Percentiles rank a stretch among this genome's conserved stretches.
These are phyloP conservation scores for Lepidurus arcticus DNA, from an alignment of 1,140 invertebrate genomes.

Conservation along the genomic window DNA sequence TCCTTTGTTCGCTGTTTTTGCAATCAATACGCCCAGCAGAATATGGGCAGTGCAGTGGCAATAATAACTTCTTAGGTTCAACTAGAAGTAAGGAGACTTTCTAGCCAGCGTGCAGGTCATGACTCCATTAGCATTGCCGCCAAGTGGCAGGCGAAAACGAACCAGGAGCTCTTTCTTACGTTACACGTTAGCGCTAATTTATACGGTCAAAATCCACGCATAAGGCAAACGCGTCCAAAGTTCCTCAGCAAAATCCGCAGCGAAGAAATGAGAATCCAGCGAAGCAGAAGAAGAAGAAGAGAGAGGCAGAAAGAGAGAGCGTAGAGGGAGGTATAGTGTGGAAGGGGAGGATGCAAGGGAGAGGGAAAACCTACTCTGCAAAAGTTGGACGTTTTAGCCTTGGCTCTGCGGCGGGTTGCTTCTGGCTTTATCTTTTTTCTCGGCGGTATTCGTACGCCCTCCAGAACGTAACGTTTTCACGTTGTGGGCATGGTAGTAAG, in stretches of 20 bases:
- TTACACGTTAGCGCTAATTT: slow-evolving; percentile 19
- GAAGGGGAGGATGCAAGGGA: neutral
- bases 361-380: slow-evolving; percentile 17
- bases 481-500: slow-evolving; percentile 12
- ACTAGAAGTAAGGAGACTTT: neutral
- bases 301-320: neutral
- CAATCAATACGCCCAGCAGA: neutral
- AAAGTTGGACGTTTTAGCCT: slow-evolving; percentile 19
- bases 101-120: neutral
- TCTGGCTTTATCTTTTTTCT: slow-evolving; percentile 20
- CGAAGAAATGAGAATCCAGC: neutral
- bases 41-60: neutral
- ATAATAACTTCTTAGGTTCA: too few species aligned
- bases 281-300: neutral
- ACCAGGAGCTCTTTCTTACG: neutral
- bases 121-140: neutral
- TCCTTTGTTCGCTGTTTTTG: neutral
- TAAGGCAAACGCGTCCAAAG: slow-evolving; percentile 6
- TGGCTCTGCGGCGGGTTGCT: slow-evolving; percentile 10
- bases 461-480: neutral
- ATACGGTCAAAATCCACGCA: slow-evolving; percentile 19
- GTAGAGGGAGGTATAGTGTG: neutral
- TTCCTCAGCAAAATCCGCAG: slow-evolving; percentile 6
- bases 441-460: neutral
- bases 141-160: neutral